phyloP scores from a whole-genome alignment of 2,888 invertebrate species.

The Cephus sareptanus region DNA sequence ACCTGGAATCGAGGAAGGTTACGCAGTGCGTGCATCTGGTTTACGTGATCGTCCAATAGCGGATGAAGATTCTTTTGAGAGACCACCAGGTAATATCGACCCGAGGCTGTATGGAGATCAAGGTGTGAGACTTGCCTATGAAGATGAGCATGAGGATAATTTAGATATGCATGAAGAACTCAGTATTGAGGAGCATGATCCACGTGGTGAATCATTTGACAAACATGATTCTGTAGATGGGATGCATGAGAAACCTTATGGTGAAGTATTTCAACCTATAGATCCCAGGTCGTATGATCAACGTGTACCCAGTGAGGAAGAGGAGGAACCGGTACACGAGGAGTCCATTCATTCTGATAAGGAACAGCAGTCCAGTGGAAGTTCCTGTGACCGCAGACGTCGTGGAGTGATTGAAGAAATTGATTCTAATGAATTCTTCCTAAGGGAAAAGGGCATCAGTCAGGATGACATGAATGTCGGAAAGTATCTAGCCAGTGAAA shows the following conservation, averaged over 20 bases:
- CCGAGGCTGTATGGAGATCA: conserved; percentile 48
- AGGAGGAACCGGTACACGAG: conserved; percentile 41
- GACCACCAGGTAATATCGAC: conserved; percentile 38
- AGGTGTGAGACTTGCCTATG: conserved; percentile 8
- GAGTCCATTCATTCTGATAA: conserved; percentile 63
- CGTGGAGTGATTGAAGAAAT: conserved; percentile 85
- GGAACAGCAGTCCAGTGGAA: conserved; percentile 72
- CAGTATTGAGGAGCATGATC: conserved; percentile 2
- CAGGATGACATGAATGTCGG: conserved; percentile 85
- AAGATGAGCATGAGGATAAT: conserved; percentile 8
- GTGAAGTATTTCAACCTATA: conserved; percentile 40
- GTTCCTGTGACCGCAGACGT: conserved; percentile 69
- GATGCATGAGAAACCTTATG: conserved; percentile 21
- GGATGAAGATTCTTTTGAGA: conserved; percentile 40
- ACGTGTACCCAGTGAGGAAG: conserved; percentile 42
- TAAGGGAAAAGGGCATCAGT: conserved; percentile 84
- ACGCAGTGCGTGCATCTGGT: not conserved
- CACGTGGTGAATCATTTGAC: conserved; percentile 12
- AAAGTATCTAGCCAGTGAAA: conserved; percentile 81
- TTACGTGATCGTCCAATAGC: conserved; percentile 8
- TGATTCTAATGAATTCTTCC: conserved; percentile 88
- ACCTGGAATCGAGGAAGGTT: not conserved
- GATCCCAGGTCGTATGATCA: conserved; percentile 38
- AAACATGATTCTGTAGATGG: not conserved
- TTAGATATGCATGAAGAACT: conserved; percentile 9